A percentile compares a stretch with the other conserved stretches of the same genome.
phyloP scores from a whole-genome alignment of 2,113 vertebrate genomes.

The Cavia porcellus region DNA sequence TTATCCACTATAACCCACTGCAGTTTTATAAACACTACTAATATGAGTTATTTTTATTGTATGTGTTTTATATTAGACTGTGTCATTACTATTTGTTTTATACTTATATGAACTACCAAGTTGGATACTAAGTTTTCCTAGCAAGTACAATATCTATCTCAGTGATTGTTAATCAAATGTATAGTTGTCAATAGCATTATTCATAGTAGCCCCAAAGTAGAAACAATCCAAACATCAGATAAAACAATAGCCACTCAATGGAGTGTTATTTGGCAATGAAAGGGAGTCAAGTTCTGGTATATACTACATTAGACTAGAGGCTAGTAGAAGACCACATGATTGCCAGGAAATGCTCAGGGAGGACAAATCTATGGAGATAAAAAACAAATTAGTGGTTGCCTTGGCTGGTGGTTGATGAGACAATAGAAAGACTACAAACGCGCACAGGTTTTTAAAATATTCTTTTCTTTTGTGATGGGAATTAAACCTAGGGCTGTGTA shows the following conservation, averaged over 20 bases:
- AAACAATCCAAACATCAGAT: background rate
- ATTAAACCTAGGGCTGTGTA: background rate
- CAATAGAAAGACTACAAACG: background rate
- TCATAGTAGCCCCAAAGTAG: background rate
- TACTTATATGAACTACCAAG: background rate
- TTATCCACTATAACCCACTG: background rate
- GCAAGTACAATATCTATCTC: slow-evolving; percentile 26
- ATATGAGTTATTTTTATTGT: background rate
- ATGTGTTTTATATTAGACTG: background rate
- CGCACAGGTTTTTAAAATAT: background rate
- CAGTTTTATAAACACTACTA: background rate
- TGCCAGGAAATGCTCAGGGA: background rate
- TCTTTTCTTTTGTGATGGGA: background rate
- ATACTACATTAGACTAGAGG: background rate
- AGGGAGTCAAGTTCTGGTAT: background rate
- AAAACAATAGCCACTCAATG: background rate
- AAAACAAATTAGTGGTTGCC: background rate
- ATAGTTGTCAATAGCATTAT: background rate
- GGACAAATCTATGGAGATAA: background rate
- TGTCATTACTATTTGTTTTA: background rate
- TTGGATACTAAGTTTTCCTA: background rate
- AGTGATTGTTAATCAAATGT: background rate
- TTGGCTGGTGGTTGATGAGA: background rate
- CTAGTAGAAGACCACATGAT: background rate
- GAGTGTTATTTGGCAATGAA: background rate